A percentile compares a stretch with the other conserved stretches of the same genome.
These are phyloP conservation scores for Paratrypauchen microcephalus DNA, from an alignment of 2,797 vertebrate genomes.

Conservation along the genomic window DNA sequence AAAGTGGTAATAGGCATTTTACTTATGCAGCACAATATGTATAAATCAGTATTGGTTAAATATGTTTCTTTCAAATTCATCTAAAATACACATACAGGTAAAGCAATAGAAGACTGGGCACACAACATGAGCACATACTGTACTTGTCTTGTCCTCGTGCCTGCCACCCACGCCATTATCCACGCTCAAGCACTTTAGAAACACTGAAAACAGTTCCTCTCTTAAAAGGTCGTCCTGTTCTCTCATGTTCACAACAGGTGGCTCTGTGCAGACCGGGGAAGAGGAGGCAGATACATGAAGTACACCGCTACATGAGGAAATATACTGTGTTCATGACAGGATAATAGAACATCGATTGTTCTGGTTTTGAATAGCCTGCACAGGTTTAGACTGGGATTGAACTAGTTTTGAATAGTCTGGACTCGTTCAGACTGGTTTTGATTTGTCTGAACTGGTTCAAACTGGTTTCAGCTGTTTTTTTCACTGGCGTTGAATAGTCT, in stretches of 20 bases:
- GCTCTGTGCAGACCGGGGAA: background rate
- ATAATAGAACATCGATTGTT: too few relatives aligned
- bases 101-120: background rate
- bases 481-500: too few relatives aligned
- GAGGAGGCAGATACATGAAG: background rate
- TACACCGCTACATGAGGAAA: background rate
- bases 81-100: background rate
- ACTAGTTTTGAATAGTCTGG: too few relatives aligned
- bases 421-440: too few relatives aligned
- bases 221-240: conserved; percentile 43
- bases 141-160: background rate
- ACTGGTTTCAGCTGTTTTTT: too few relatives aligned
- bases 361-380: too few relatives aligned
- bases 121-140: background rate
- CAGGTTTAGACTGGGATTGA: too few relatives aligned
- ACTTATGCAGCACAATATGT: too few relatives aligned
- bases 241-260: conserved; percentile 26
- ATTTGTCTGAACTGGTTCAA: too few relatives aligned
- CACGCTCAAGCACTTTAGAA: conserved; percentile 14
- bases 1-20: too few relatives aligned
- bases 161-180: conserved; percentile 14
- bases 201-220: conserved; percentile 10
- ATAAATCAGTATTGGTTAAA: too few relatives aligned
- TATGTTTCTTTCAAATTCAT: too few relatives aligned
- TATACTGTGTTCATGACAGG: background rate